A percentile compares a stretch with the other conserved stretches of the same genome.
Conservation (phyloP, 2,113 vertebrate species). For the Zeus faber region DNA sequence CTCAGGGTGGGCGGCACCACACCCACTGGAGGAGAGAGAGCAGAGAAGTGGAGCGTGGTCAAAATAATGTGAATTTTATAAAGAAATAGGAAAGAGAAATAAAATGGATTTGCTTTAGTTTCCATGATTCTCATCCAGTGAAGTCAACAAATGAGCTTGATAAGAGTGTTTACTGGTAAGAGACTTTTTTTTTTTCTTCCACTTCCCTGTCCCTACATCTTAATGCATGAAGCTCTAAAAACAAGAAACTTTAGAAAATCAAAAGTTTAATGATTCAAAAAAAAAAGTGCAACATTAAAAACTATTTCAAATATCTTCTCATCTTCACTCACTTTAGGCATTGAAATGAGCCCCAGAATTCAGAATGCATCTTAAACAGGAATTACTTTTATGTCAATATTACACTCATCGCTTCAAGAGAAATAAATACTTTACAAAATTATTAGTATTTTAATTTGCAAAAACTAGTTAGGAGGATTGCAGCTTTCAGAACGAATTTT, state of each 20-base stretch:
- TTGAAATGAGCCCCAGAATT: background rate
- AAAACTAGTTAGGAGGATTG: no score
- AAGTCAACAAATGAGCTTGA: no score
- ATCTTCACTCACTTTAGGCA: background rate
- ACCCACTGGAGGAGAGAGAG: background rate
- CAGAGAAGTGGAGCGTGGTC: background rate
- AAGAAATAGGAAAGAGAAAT: no score
- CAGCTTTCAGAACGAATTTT: no score
- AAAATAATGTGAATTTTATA: background rate
- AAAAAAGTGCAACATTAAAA: background rate
- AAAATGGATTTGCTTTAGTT: background rate
- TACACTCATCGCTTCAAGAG: background rate
- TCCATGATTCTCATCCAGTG: background rate
- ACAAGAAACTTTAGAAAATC: background rate
- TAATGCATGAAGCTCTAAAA: background rate
- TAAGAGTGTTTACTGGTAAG: no score
- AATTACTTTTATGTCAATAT: background rate
- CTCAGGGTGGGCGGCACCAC: no score
- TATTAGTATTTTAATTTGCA: background rate
- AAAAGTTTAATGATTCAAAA: background rate
- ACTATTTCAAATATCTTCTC: background rate
- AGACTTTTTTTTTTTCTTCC: background rate
- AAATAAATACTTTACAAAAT: background rate
- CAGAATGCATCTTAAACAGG: background rate
- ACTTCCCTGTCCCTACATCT: background rate